Conservation (phyloP, 2,113 vertebrate species). For the Salvator merianae region DNA sequence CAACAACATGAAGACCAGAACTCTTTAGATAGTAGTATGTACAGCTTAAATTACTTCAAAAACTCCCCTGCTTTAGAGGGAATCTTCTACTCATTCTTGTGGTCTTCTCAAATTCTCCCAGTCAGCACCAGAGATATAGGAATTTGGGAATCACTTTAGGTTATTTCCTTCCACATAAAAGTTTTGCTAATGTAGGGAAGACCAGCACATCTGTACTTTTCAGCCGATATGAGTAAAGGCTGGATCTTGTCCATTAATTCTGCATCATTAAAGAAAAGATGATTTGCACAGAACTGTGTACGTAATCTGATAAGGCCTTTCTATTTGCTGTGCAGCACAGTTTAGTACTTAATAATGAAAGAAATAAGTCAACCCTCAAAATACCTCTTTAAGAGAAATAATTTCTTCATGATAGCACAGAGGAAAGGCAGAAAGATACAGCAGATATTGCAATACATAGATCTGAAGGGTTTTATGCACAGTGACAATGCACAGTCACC, state of each 20-base stretch:
- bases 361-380: background rate
- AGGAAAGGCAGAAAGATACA: background rate
- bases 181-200: background rate
- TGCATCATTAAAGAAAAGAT: background rate
- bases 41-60: background rate
- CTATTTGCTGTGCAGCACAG: background rate
- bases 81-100: background rate
- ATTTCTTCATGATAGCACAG: background rate
- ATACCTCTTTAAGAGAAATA: background rate
- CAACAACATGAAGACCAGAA: background rate
- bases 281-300: background rate
- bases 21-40: background rate
- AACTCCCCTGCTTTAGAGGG: background rate
- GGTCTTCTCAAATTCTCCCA: background rate
- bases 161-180: background rate
- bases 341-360: background rate
- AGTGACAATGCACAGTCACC: background rate
- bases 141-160: background rate
- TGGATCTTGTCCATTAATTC: background rate
- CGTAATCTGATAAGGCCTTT: background rate
- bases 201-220: background rate
- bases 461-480: slow-evolving; percentile 5
- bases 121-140: background rate
- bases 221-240: background rate
- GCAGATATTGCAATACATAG: background rate